Base-by-base conservation (phyloP, 2,888 invertebrate species). In the Ryuthela nishihirai region DNA sequence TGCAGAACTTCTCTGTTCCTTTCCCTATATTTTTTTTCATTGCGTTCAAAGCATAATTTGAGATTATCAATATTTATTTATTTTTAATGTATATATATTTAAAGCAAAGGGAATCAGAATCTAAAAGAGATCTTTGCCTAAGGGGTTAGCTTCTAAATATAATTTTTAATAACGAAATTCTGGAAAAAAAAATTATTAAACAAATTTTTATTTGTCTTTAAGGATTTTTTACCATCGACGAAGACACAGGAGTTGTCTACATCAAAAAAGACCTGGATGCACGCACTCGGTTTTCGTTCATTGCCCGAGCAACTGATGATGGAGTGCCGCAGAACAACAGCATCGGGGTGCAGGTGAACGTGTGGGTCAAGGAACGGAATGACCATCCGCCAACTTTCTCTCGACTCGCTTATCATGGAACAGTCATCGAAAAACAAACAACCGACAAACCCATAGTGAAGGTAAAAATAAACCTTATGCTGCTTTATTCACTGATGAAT, bases 271-370 rank as follows among this genome's bases (percentile, higher is more conserved):
- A 65, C 29, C 26, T 68, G 15, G 62, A 58, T 17, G 58, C 66
- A 1, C 29, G 65, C 41, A 67, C 67, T 9, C 58, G 53, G 2
- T 75, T 73, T 66, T 67, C 67, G 6, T 75, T 76, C 62, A 67
- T 71, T 32, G 73, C 73, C 12, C 56, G 70, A 21, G 76, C 76
- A 2, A 73, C 71, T n/a, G 76, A 75, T 60, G 71, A 71, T 25
- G 75, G 74, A 4, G 62, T 69, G 17, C 72, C 72, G 4, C 72
- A 67, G 15, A 71, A 71, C 4, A 69, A 72, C 3, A 71, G 70
- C 39, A 67, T 69, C 34, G 69, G 70, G 4, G 72, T 70, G 2
- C 68, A 67, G 34, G 65, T 69, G 6, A 63, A 59, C n/a, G 60
- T 70, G 5, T 60, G 55, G 34, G 69, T 69, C 9, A 48, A 64